Conservation (phyloP, 2,113 vertebrate species). For the Pao palembangensis region DNA sequence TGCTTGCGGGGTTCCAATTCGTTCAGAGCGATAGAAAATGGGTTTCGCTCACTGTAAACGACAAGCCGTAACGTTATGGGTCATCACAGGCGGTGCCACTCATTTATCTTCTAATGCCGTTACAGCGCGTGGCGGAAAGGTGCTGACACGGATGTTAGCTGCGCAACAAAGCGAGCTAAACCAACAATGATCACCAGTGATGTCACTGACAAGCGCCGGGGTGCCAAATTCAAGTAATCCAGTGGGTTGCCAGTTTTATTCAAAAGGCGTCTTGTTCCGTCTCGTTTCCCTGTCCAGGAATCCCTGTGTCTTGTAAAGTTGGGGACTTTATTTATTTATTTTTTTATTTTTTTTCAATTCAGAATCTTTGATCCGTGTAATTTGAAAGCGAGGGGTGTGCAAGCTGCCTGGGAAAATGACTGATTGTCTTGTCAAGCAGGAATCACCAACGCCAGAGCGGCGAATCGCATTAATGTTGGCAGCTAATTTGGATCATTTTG, state of each 20-base stretch:
- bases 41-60: constrained; percentile 65
- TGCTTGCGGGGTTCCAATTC: constrained; percentile 72
- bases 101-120: constrained; percentile 72
- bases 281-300: constrained; percentile 34
- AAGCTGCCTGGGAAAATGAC: no score
- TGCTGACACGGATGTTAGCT: constrained; percentile 63
- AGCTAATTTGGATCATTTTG: not conserved
- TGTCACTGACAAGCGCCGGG: constrained; percentile 44
- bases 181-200: constrained; percentile 38
- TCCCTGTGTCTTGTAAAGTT: constrained; percentile 20
- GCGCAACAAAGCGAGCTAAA: constrained; percentile 47
- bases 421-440: not conserved
- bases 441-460: not conserved
- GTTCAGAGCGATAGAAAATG: constrained; percentile 55
- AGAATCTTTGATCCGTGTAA: constrained; percentile 13
- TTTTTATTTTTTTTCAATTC: constrained; percentile 8
- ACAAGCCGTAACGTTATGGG: constrained; percentile 58
- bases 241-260: constrained; percentile 26
- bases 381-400: constrained; percentile 2
- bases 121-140: constrained; percentile 48
- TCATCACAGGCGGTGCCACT: constrained; percentile 66
- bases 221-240: constrained; percentile 47
- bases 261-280: constrained; percentile 21
- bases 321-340: not conserved
- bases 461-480: not conserved